Conservation (phyloP, 2,797 vertebrate species). For the Gymnothorax reevesii region DNA sequence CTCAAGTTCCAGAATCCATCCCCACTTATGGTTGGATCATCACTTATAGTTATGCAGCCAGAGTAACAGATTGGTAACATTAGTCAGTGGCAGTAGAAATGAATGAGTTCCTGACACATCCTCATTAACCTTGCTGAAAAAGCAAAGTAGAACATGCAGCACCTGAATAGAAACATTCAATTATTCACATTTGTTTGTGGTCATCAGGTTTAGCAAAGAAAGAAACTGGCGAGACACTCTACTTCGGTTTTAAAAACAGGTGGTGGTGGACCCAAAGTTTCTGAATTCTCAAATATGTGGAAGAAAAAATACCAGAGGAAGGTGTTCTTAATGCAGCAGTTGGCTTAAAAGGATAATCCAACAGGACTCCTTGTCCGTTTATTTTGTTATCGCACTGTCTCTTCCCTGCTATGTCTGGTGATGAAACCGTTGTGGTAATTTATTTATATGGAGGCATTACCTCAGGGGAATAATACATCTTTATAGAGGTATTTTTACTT, state of each 20-base stretch:
- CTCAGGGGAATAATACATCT: constrained; percentile 77
- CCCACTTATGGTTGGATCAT: constrained; percentile 17
- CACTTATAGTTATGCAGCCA: constrained; percentile 10
- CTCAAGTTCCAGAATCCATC: constrained; percentile 6
- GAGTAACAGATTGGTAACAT: background rate
- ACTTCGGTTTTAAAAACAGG: background rate
- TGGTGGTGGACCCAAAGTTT: background rate
- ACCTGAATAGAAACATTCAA: background rate
- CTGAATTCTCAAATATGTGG: background rate
- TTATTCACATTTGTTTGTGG: background rate
- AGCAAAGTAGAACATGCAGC: background rate
- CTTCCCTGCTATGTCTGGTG: background rate
- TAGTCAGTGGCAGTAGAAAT: background rate
- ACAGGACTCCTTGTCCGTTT: background rate
- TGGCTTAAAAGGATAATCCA: background rate
- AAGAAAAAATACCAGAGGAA: background rate
- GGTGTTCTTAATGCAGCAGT: background rate
- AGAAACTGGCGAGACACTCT: background rate
- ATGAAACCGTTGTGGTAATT: constrained; percentile 61
- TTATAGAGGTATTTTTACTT: constrained; percentile 68
- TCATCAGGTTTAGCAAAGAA: background rate
- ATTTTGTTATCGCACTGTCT: no score
- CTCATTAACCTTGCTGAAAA: constrained; percentile 1
- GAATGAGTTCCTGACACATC: constrained; percentile 13
- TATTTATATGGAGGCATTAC: constrained; percentile 73